Evolutionary conservation across 2,888 invertebrate species (phyloP).

Genomic region (Seladonia tumulorum): DNA sequence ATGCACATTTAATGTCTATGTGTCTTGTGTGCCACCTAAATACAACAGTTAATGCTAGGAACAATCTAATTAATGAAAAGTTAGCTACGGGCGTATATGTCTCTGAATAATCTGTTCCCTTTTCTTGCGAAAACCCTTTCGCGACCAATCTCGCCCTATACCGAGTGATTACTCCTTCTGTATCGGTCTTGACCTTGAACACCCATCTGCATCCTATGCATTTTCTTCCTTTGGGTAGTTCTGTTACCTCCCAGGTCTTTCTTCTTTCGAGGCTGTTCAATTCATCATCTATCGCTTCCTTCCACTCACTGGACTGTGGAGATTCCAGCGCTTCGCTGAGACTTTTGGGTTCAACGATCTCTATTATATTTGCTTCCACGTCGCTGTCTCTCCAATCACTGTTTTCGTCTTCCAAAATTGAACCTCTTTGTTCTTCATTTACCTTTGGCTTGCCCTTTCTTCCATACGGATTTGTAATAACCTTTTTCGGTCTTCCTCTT

Average conservation of each 20-base stretch:
- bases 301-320: background rate
- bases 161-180: background rate
- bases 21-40: background rate
- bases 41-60: background rate
- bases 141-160: constrained; percentile 36
- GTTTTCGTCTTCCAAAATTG: background rate
- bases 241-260: background rate
- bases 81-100: constrained; percentile 33
- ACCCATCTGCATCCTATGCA: constrained; percentile 29
- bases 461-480: background rate
- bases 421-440: too few species aligned
- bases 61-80: background rate
- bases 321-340: background rate
- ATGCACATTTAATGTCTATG: too few species aligned
- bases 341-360: background rate
- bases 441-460: background rate
- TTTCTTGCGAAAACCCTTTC: constrained; percentile 23
- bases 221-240: background rate
- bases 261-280: background rate
- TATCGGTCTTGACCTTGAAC: constrained; percentile 15
- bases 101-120: constrained; percentile 35
- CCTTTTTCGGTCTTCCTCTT: background rate
- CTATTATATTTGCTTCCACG: background rate
- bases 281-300: background rate
- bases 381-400: background rate